Base-by-base conservation (phyloP, 2,888 invertebrate genomes). In the Eucera pruinosa region DNA sequence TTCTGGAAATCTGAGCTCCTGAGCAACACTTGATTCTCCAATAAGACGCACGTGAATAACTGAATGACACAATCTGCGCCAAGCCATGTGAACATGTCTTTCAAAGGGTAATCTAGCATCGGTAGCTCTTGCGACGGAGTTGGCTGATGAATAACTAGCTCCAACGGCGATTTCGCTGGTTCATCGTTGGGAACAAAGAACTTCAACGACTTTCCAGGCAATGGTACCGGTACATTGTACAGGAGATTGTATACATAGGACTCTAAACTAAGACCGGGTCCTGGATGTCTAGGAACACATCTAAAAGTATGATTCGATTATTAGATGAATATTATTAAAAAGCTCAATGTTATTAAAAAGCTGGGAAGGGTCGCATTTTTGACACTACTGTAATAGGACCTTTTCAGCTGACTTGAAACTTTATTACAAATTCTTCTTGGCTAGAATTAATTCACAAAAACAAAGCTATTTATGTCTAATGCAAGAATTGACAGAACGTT, bases 11-110 rank as follows among this genome's bases (percentile, higher is more conserved):
- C 99, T 96, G 94, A 96, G 78, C 99, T 99, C 90, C 97, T 96
- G 27, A 99, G 94, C 48, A 99, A 94, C 78, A 99, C 96, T 94
- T 99, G 99, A 93, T 99, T 98, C 93, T 99, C 99, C 36, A 99
- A 93, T 30, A 99, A 94, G 60, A 99, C 96, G 93, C 99, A 98
- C 47, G 98, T 98, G 92, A 98, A 97, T 57, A 99, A 94, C 90
- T 98, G 97, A 79, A 99, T 95, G 64, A 98, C 96, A 91, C 96
- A 96, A 89, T 99, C 98, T 4, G 98, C 96, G 27, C 98, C 97
- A 75, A 99, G 94, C 92, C 97, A 95, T 61, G 95, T 94, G 90
- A 99, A 98, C 92, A 99, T 94, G 80, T 97, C 95, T 88, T 97
- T 95, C 75, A 99, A 92, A 0, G 98, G 95, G 92, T 97, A 99